phyloP scores from a whole-genome alignment of 2,888 invertebrate species.

The Dryobotodes eremita region DNA sequence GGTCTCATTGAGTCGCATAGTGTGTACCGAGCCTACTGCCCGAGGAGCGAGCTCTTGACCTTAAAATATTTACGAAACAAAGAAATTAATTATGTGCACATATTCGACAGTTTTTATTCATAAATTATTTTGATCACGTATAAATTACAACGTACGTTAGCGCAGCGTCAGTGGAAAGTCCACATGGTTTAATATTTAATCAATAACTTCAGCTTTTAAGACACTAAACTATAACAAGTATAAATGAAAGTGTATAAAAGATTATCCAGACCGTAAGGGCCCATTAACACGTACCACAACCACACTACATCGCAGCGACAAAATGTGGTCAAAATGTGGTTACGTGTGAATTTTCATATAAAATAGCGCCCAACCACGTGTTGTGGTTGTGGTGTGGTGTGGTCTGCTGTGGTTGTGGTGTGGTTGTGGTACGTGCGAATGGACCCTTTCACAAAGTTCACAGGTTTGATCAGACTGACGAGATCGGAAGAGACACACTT shows the following conservation, averaged over 20 bases:
- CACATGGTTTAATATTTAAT: background rate
- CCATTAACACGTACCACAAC: too few relatives aligned
- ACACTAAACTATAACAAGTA: background rate
- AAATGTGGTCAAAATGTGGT: too few relatives aligned
- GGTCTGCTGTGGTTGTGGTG: too few relatives aligned
- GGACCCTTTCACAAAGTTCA: background rate
- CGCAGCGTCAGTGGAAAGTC: slow-evolving; percentile 3
- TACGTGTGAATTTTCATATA: too few relatives aligned
- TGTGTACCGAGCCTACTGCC: slow-evolving; percentile 39
- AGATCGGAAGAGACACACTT: slow-evolving; percentile 13
- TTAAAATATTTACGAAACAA: slow-evolving; percentile 60
- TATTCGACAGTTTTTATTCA: slow-evolving; percentile 7
- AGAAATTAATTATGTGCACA: slow-evolving; percentile 38
- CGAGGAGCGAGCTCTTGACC: slow-evolving; percentile 58
- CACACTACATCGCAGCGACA: too few relatives aligned
- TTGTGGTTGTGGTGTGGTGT: too few relatives aligned
- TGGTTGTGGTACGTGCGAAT: too few relatives aligned
- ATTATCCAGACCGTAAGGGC: background rate
- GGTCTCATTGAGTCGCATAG: slow-evolving; percentile 45
- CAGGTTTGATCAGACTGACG: too few relatives aligned
- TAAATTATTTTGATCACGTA: slow-evolving; percentile 30
- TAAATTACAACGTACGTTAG: slow-evolving; percentile 18
- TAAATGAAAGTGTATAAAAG: background rate
- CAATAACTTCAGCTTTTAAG: too few relatives aligned
- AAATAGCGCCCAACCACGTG: too few relatives aligned